Evolutionary conservation across 2,888 invertebrate species (phyloP).

Genomic region (Sclerodermus sp.): DNA sequence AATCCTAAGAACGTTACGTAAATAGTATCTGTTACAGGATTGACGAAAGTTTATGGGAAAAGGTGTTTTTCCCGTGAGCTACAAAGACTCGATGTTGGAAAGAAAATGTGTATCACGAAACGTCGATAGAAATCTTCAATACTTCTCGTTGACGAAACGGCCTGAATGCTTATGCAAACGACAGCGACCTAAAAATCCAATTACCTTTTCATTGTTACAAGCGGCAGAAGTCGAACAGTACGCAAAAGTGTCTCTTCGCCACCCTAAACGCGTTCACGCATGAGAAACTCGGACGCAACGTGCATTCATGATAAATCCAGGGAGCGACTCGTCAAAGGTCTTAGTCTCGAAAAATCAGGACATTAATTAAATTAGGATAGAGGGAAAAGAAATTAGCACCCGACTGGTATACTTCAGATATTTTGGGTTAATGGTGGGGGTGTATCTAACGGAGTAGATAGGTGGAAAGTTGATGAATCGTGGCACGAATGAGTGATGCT

Average conservation of each 20-base stretch:
- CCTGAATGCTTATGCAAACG: slow-evolving; percentile 37
- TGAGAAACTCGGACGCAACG: slow-evolving; percentile 30
- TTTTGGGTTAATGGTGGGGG: slow-evolving; percentile 20
- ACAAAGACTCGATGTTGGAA: too few species aligned
- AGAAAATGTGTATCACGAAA: background rate
- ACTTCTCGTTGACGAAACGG: slow-evolving; percentile 3
- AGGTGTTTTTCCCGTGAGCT: too few species aligned
- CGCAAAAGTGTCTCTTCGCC: background rate
- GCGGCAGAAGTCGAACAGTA: slow-evolving; percentile 20
- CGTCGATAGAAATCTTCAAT: background rate
- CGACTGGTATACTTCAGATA: too few species aligned
- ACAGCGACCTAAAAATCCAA: slow-evolving; percentile 37
- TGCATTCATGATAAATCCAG: slow-evolving; percentile 21
- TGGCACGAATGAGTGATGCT: slow-evolving; percentile 38
- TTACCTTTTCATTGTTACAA: slow-evolving; percentile 29
- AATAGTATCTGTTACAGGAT: too few species aligned
- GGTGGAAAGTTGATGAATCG: slow-evolving; percentile 41
- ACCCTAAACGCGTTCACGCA: slow-evolving; percentile 16
- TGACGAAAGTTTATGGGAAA: too few species aligned
- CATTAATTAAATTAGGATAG: slow-evolving; percentile 10
- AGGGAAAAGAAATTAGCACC: too few species aligned
- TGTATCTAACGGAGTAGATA: slow-evolving; percentile 24
- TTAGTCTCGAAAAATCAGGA: background rate
- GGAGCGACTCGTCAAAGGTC: background rate
- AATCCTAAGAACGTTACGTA: too few species aligned